Conservation (phyloP, 2,113 vertebrate species). For the Elephantulus edwardii region DNA sequence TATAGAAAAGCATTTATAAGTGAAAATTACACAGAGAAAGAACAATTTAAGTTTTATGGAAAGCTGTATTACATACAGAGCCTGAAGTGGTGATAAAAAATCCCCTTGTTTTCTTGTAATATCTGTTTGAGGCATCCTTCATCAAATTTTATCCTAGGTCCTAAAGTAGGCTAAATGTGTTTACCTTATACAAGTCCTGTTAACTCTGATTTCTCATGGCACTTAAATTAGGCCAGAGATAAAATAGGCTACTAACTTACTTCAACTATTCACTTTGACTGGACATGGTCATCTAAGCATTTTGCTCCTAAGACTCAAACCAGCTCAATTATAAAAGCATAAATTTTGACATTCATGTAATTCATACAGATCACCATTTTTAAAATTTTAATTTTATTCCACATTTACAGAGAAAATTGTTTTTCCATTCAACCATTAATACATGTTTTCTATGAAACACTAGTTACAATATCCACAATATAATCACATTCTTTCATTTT, state of each 20-base stretch:
- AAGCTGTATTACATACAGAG: not conserved
- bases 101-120: not conserved
- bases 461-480: no score
- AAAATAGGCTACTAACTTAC: not conserved
- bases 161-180: not conserved
- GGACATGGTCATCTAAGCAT: not conserved
- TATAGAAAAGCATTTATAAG: conserved; percentile 6
- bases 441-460: no score
- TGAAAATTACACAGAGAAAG: conserved; percentile 17
- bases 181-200: not conserved
- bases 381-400: no score
- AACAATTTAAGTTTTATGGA: conserved; percentile 4
- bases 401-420: no score
- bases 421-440: no score
- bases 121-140: not conserved
- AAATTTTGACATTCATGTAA: not conserved
- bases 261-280: not conserved
- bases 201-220: not conserved
- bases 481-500: no score
- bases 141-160: not conserved
- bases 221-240: conserved; percentile 8
- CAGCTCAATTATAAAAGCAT: not conserved
- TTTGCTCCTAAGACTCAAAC: not conserved
- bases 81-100: not conserved
- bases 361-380: not conserved